A percentile compares a stretch with the other conserved stretches of the same genome.
Conservation (phyloP, 2,797 vertebrate species). For the Myotis myotis region DNA sequence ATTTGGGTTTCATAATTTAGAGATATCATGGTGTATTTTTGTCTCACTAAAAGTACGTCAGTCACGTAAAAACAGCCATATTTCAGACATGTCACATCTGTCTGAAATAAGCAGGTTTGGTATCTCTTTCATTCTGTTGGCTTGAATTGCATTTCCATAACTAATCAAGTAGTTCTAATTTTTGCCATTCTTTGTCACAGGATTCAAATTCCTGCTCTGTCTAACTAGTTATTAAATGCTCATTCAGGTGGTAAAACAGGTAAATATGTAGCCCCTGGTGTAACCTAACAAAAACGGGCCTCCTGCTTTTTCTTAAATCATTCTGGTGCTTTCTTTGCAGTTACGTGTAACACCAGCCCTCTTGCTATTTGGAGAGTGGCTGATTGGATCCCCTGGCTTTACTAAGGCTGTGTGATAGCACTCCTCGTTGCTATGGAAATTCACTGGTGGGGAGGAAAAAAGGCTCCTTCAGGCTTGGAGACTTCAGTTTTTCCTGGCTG, state of each 20-base stretch:
- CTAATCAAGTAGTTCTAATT: background rate
- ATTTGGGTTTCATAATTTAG: background rate
- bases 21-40: background rate
- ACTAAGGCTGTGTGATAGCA: background rate
- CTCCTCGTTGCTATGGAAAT: background rate
- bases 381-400: background rate
- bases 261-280: background rate
- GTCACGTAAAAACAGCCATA: background rate
- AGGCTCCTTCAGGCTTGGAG: background rate
- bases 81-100: background rate
- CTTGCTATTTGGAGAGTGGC: background rate
- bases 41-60: conserved; percentile 11
- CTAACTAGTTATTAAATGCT: background rate
- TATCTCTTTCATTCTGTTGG: background rate
- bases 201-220: background rate
- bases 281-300: background rate
- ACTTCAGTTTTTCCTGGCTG: background rate
- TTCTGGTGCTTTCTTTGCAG: background rate
- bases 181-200: background rate
- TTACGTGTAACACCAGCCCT: background rate
- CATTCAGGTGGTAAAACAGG: background rate
- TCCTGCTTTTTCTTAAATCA: background rate
- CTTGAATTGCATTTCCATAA: conserved; percentile 41
- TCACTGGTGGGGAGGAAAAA: background rate
- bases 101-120: background rate